phyloP scores from a whole-genome alignment of 2,888 invertebrate species.

The Drosophila seclusa region DNA sequence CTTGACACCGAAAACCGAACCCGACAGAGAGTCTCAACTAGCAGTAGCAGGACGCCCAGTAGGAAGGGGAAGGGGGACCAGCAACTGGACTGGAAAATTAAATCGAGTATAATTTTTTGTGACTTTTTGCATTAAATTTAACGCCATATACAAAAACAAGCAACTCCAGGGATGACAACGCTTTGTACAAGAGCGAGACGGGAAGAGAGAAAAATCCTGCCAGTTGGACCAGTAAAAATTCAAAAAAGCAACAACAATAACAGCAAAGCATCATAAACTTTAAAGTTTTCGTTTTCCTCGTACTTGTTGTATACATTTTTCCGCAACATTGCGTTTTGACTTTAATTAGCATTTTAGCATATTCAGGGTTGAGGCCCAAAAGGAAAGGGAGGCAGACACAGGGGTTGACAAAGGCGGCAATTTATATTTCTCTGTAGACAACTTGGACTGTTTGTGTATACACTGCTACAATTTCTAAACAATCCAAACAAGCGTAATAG shows the following conservation, averaged over 20 bases:
- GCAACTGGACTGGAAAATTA: constrained; percentile 82
- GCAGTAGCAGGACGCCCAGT: constrained; percentile 2
- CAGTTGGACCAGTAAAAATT: constrained; percentile 41
- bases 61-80: constrained; percentile 8
- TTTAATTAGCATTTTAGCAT: constrained; percentile 65
- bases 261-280: constrained; percentile 37
- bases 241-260: constrained; percentile 29
- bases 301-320: constrained; percentile 71
- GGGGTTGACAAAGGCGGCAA: constrained; percentile 13
- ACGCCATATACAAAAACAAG: constrained; percentile 51
- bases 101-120: constrained; percentile 79
- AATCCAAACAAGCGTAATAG: not conserved
- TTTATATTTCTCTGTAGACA: constrained; percentile 19
- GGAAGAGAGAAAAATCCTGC: constrained; percentile 20
- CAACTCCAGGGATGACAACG: constrained; percentile 36
- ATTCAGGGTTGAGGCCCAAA: not conserved
- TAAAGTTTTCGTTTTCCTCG: constrained; percentile 56
- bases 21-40: constrained; percentile 41
- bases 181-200: not conserved
- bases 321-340: constrained; percentile 77
- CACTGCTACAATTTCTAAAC: not conserved
- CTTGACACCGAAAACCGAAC: constrained; percentile 65
- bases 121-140: constrained; percentile 66
- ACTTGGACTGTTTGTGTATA: not conserved
- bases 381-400: not conserved